Conservation (phyloP, 2,888 invertebrate species). For the Endomychus coccineus region DNA sequence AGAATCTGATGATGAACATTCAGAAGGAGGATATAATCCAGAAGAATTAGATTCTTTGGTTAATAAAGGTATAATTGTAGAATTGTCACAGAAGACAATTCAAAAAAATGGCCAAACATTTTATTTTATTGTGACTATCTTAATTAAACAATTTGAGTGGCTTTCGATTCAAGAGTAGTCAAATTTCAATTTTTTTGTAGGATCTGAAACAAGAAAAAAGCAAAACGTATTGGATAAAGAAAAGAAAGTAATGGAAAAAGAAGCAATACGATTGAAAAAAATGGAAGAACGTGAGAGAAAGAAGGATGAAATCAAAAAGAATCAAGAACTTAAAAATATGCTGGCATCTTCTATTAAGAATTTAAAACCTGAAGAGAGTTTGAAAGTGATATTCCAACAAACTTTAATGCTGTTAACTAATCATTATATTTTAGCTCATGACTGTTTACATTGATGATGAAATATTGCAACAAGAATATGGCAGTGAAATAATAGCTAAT, state of each 20-base stretch:
- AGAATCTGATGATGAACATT: too few species aligned
- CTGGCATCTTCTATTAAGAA: constrained; percentile 24
- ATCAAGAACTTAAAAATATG: constrained; percentile 21
- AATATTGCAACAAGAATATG: constrained; percentile 28
- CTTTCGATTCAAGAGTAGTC: too few species aligned
- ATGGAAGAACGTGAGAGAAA: constrained; percentile 17
- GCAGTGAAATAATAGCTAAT: constrained; percentile 29
- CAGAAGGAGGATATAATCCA: too few species aligned
- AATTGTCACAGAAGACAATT: too few species aligned
- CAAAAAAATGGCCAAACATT: too few species aligned
- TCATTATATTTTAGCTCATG: constrained; percentile 28
- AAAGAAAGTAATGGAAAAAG: constrained; percentile 5
- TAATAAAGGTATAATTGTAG: too few species aligned
- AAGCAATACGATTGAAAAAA: constrained; percentile 15
- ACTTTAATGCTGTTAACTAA: constrained; percentile 8
- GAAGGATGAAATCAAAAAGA: constrained; percentile 20
- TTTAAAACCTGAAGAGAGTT: constrained; percentile 33
- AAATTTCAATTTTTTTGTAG: too few species aligned
- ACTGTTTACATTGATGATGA: constrained; percentile 33
- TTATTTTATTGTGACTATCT: too few species aligned
- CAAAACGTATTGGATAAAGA: too few species aligned
- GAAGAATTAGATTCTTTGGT: too few species aligned
- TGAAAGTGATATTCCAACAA: constrained; percentile 26
- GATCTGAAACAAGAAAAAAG: too few species aligned
- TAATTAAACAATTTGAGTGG: too few species aligned